Percentiles rank a stretch among this genome's conserved stretches.
These are phyloP conservation scores for Drosophila virilis DNA, from an alignment of 1,140 invertebrate genomes.

Conservation along the genomic window DNA sequence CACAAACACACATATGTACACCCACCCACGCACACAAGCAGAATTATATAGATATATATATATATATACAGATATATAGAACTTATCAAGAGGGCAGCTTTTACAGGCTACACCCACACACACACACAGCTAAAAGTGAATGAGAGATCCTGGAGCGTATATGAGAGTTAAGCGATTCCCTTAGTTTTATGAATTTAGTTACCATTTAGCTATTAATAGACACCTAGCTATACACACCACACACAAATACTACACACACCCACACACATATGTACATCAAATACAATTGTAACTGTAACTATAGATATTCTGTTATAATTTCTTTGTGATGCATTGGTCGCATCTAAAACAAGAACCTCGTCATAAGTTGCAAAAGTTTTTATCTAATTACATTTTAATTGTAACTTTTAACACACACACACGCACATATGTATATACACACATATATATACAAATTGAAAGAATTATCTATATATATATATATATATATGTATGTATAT, in stretches of 20 bases:
- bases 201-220: conserved; percentile 62
- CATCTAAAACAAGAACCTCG: conserved; percentile 81
- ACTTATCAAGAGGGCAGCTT: conserved; percentile 39
- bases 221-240: conserved; percentile 51
- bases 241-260: conserved; percentile 23
- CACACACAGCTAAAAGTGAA: conserved; percentile 34
- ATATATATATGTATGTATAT: conserved; percentile 21
- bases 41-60: conserved; percentile 23
- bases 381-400: conserved; percentile 45
- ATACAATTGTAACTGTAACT: conserved; percentile 45
- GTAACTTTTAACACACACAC: conserved; percentile 47
- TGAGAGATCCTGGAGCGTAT: conserved; percentile 28
- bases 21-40: conserved; percentile 36
- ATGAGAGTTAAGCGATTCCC: conserved; percentile 63
- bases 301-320: conserved; percentile 69
- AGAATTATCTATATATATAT: conserved; percentile 24
- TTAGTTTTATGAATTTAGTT: conserved; percentile 75
- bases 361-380: conserved; percentile 75
- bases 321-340: conserved; percentile 77
- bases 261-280: conserved; percentile 35
- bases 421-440: conserved; percentile 24
- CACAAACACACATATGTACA: conserved; percentile 35
- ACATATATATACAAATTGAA: conserved; percentile 26
- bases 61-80: conserved; percentile 8
- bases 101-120: conserved; percentile 18